Percentiles rank a stretch among this genome's conserved stretches.
Evolutionary conservation across 2,113 vertebrate species (phyloP).

Genomic region (Pseudorectes ferrugineus): DNA sequence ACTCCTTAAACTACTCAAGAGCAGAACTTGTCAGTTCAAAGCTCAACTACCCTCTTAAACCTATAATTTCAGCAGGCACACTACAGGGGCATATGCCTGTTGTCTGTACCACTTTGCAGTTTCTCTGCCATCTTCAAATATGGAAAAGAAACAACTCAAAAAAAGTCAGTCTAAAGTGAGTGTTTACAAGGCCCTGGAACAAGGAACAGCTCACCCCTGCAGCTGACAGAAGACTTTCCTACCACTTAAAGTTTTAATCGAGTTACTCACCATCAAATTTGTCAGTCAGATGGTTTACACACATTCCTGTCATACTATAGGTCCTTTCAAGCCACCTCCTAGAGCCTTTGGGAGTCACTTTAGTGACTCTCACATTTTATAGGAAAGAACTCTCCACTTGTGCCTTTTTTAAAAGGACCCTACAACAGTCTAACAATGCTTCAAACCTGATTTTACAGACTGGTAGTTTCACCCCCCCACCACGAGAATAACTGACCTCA

Average conservation of each 20-base stretch:
- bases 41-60: not conserved
- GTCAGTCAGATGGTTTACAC: not conserved
- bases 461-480: not conserved
- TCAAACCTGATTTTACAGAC: not conserved
- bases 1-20: not conserved
- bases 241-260: not conserved
- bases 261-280: not conserved
- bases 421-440: not conserved
- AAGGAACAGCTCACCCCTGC: not conserved
- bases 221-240: not conserved
- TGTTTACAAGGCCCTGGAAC: not conserved
- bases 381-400: not conserved
- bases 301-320: not conserved
- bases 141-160: not conserved
- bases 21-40: not conserved
- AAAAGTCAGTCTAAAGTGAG: not conserved
- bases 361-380: not conserved
- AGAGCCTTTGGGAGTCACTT: not conserved
- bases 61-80: fast-evolving
- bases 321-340: not conserved
- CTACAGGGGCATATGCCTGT: not conserved
- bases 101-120: not conserved
- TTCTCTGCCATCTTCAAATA: not conserved
- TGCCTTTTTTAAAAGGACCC: not conserved
- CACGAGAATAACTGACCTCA: not conserved